Evolutionary conservation across 2,888 invertebrate species (phyloP).

Genomic region (Rugalucina vietnamica): DNA sequence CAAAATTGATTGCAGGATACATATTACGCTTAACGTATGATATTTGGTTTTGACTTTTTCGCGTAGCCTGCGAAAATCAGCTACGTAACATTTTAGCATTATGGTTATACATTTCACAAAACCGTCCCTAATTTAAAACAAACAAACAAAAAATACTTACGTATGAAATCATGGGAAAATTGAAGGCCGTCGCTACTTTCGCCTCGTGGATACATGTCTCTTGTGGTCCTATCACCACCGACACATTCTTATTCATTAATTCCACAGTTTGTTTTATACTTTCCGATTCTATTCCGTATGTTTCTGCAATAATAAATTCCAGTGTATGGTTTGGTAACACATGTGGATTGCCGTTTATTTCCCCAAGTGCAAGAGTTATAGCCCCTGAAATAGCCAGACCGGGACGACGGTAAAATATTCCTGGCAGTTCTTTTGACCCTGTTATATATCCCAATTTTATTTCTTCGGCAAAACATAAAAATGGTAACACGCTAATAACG

Average conservation of each 20-base stretch:
- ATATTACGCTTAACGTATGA: no score
- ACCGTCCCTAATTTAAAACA: no score
- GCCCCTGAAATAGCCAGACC: conserved; percentile 91
- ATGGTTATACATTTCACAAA: no score
- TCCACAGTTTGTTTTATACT: conserved; percentile 93
- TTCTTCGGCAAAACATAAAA: conserved; percentile 33
- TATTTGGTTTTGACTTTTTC: no score
- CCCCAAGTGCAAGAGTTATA: conserved; percentile 93
- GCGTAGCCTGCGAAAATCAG: no score
- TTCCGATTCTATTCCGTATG: conserved; percentile 93
- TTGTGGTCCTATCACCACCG: conserved; percentile 95
- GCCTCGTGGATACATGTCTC: conserved; percentile 96
- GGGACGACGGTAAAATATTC: conserved; percentile 89
- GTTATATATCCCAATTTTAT: conserved; percentile 78
- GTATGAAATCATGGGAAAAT: conserved; percentile 97
- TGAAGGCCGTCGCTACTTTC: conserved; percentile 96
- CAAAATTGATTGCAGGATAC: no score
- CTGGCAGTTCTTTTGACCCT: conserved; percentile 58
- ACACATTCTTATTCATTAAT: conserved; percentile 93
- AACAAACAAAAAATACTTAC: no score
- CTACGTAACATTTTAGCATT: no score
- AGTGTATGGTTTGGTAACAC: conserved; percentile 89
- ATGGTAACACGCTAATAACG: neutral
- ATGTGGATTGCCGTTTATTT: conserved; percentile 86
- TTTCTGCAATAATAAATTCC: conserved; percentile 93